Evolutionary conservation across 2,113 vertebrate genomes (phyloP).

Genomic region (Loxodonta africana): DNA sequence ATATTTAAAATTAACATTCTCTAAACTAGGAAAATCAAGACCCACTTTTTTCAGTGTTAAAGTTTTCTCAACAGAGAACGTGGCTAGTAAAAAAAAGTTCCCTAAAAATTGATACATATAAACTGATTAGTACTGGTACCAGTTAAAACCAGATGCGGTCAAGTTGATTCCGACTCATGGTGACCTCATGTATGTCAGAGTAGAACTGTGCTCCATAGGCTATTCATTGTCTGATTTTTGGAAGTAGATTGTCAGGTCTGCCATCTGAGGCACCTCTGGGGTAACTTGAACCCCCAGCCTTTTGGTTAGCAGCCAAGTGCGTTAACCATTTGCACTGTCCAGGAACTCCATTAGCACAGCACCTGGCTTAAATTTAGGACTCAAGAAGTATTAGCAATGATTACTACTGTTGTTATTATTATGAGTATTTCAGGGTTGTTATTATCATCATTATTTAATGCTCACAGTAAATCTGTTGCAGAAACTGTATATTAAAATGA

Average conservation of each 20-base stretch:
- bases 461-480: neutral
- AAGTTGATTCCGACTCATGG: neutral
- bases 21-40: constrained; percentile 34
- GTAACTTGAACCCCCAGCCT: neutral
- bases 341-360: neutral
- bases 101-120: neutral
- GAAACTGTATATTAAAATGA: neutral
- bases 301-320: neutral
- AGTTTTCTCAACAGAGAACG: neutral
- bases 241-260: neutral
- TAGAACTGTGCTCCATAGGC: neutral
- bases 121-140: neutral
- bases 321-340: neutral
- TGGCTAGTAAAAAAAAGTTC: neutral
- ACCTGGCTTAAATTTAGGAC: neutral
- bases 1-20: constrained; percentile 31
- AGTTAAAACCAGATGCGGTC: neutral
- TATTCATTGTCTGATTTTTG: neutral
- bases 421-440: neutral
- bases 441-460: neutral
- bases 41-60: neutral
- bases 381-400: neutral
- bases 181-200: neutral
- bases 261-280: neutral
- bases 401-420: neutral